Evolutionary conservation across 2,888 invertebrate genomes (phyloP).

Genomic region (Drosophila pegasa): DNA sequence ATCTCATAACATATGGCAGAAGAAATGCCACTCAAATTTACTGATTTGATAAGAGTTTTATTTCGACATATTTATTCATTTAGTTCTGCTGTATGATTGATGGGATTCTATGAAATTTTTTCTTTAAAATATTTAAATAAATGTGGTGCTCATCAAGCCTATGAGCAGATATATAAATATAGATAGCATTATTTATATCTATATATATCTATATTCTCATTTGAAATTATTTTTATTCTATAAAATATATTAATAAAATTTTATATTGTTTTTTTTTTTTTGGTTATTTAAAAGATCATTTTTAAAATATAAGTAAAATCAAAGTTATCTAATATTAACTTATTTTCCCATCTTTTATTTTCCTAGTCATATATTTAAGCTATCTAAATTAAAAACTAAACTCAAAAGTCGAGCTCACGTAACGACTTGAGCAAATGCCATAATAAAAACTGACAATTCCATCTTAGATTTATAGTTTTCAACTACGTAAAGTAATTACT

Average conservation of each 20-base stretch:
- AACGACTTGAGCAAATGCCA: neutral
- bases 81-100: no score
- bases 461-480: neutral
- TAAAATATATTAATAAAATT: no score
- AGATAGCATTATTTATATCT: no score
- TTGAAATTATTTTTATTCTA: no score
- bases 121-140: no score
- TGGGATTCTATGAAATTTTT: no score
- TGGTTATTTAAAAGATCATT: no score
- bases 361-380: neutral
- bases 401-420: neutral
- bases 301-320: no score
- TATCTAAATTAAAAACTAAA: neutral
- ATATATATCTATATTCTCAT: no score
- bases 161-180: no score
- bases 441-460: neutral
- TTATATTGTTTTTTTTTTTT: no score
- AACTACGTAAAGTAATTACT: conserved; percentile 6
- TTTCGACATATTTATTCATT: neutral
- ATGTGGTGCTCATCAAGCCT: no score
- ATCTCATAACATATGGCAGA: neutral
- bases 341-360: neutral
- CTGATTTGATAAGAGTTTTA: neutral
- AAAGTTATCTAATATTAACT: neutral
- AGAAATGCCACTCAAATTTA: neutral